Evolutionary conservation across 2,888 invertebrate genomes (phyloP).

Genomic region (Nomada fucata): DNA sequence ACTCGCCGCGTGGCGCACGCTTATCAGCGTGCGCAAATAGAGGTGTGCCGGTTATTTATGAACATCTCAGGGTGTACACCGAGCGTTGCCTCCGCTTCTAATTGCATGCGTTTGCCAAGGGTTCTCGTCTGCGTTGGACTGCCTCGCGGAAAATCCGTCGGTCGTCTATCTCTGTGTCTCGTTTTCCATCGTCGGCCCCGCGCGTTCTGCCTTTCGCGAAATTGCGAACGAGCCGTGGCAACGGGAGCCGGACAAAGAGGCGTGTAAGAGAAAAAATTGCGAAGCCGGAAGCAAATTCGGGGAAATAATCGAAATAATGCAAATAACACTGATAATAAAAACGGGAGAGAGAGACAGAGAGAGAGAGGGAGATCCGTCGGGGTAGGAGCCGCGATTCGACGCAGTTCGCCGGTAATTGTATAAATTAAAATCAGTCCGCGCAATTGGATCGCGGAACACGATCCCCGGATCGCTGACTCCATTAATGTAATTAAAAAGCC

Average conservation of each 20-base stretch:
- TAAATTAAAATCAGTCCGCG: conserved; percentile 40
- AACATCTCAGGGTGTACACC: conserved; percentile 39
- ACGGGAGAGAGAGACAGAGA: not conserved
- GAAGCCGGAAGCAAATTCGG: too few species aligned
- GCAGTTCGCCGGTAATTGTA: conserved; percentile 28
- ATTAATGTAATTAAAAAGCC: conserved; percentile 45
- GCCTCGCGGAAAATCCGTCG: conserved; percentile 15
- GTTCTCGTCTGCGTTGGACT: conserved; percentile 12
- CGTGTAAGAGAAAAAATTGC: too few species aligned
- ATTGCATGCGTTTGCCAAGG: conserved; percentile 44
- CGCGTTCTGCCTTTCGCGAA: not conserved
- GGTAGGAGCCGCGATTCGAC: not conserved
- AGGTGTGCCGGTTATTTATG: conserved; percentile 46
- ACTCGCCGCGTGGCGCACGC: conserved; percentile 10
- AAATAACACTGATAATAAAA: too few species aligned
- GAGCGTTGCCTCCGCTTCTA: conserved; percentile 44
- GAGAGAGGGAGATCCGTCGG: not conserved
- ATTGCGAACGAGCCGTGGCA: not conserved
- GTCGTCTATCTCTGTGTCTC: not conserved
- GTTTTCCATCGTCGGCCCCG: not conserved
- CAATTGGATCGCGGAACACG: conserved; percentile 10
- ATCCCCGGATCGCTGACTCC: conserved; percentile 16
- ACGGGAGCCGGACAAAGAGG: too few species aligned
- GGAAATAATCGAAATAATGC: too few species aligned
- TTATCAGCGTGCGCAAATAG: conserved; percentile 61